A percentile compares a stretch with the other conserved stretches of the same genome.
Conservation (phyloP, 2,888 invertebrate genomes). For the Syritta pipiens region DNA sequence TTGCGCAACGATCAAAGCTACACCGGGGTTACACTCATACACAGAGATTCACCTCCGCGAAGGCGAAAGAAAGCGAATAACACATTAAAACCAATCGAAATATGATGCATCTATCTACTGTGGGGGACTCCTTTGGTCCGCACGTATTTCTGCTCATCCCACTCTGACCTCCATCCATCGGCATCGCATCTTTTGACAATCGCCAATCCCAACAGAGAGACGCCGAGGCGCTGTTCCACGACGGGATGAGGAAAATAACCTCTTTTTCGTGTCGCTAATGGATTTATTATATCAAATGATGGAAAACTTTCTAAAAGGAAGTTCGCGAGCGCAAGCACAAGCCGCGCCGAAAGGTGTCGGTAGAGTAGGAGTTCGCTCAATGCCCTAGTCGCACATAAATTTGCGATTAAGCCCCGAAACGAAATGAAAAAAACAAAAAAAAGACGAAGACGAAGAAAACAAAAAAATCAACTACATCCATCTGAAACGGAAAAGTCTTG, state of each 20-base stretch:
- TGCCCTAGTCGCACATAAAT: conserved; percentile 64
- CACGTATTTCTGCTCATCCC: conserved; percentile 32
- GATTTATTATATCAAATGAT: conserved; percentile 67
- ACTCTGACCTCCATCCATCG: conserved; percentile 62
- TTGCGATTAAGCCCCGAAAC: conserved; percentile 60
- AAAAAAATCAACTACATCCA: conserved; percentile 37
- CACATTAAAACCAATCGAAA: conserved; percentile 44
- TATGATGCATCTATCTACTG: conserved; percentile 44
- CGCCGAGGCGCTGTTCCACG: conserved; percentile 3
- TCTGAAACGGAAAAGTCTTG: conserved; percentile 57
- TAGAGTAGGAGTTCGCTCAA: conserved; percentile 33
- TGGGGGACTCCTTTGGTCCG: not conserved
- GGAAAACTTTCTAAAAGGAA: conserved; percentile 67
- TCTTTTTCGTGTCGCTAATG: conserved; percentile 65
- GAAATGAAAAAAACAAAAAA: conserved; percentile 2
- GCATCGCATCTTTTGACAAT: conserved; percentile 7
- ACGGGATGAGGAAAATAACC: conserved; percentile 42
- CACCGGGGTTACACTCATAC: not conserved
- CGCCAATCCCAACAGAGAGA: too few species aligned
- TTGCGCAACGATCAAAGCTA: conserved; percentile 37
- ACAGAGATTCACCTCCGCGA: conserved; percentile 5
- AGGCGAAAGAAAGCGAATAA: conserved; percentile 26
- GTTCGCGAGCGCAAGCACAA: too few species aligned
- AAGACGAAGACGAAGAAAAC: not conserved
- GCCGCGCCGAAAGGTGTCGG: conserved; percentile 49